Conservation (phyloP, 2,888 invertebrate species). For the Agrotis clavis region DNA sequence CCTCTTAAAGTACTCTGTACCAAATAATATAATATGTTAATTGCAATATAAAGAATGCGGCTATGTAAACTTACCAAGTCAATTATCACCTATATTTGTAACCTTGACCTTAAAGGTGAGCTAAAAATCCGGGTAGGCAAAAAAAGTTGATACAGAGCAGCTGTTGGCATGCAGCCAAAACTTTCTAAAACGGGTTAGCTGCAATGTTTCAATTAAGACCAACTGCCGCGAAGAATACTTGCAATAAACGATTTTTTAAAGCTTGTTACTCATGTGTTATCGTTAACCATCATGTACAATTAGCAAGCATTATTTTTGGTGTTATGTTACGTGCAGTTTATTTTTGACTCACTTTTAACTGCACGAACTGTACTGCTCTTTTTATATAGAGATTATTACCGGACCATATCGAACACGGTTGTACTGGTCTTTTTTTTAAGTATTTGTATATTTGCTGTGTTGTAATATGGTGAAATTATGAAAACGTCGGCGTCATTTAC, state of each 20-base stretch:
- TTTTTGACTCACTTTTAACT: constrained; percentile 39
- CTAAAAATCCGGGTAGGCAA: constrained; percentile 78
- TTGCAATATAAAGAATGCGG: background rate
- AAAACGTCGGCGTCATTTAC: constrained; percentile 6
- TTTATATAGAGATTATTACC: constrained; percentile 19
- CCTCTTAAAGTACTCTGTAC: background rate
- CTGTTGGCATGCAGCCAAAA: constrained; percentile 84
- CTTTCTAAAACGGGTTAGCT: constrained; percentile 85
- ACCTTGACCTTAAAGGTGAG: constrained; percentile 83
- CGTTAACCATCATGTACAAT: constrained; percentile 54
- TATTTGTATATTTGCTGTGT: background rate
- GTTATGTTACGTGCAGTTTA: constrained; percentile 55
- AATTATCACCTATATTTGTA: constrained; percentile 63
- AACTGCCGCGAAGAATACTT: constrained; percentile 58
- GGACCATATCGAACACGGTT: background rate
- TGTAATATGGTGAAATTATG: constrained; percentile 25
- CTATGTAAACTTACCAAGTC: constrained; percentile 16
- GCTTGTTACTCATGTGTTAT: constrained; percentile 57
- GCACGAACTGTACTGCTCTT: constrained; percentile 22
- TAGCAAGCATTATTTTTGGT: constrained; percentile 52
- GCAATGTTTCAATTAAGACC: constrained; percentile 82
- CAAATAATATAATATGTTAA: constrained; percentile 5
- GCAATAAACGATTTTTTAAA: constrained; percentile 66
- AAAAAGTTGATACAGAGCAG: constrained; percentile 76
- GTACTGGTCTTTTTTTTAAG: constrained; percentile 5